phyloP scores from a whole-genome alignment of 2,113 vertebrate genomes.

The Pterocles gutturalis region DNA sequence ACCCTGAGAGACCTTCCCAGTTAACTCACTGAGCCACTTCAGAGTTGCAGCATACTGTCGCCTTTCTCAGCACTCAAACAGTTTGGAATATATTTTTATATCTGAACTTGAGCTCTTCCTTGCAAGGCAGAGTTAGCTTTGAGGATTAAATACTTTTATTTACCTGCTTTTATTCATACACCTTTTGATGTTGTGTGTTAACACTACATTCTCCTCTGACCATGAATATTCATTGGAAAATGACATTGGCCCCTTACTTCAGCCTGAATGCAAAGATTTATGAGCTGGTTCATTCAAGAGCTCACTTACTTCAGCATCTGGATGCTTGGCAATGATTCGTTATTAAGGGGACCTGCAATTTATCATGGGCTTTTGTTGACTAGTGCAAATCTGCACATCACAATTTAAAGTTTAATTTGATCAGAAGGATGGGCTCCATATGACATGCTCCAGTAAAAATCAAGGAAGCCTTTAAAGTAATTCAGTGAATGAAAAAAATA shows the following conservation, averaged over 20 bases:
- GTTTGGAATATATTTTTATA: not conserved
- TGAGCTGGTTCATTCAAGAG: not conserved
- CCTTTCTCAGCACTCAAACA: not conserved
- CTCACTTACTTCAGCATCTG: not conserved
- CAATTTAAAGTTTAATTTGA: not conserved
- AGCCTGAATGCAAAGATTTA: slow-evolving; percentile 4
- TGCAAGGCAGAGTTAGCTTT: not conserved
- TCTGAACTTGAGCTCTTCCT: not conserved
- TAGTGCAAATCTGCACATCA: slow-evolving; percentile 2
- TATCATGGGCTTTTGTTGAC: not conserved
- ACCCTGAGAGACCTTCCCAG: not conserved
- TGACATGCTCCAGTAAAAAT: not conserved
- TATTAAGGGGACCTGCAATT: not conserved
- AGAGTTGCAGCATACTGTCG: not conserved
- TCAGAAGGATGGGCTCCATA: not conserved
- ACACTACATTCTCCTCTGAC: not conserved
- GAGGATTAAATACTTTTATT: not conserved
- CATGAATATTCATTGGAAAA: slow-evolving; percentile 43
- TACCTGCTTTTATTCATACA: not conserved
- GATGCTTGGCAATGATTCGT: not conserved
- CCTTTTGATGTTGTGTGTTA: not conserved
- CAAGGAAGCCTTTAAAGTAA: not conserved
- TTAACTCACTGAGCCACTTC: not conserved
- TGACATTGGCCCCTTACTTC: not conserved
- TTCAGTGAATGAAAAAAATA: not conserved